These are phyloP conservation scores for Aurelia sp. DNA, from an alignment of 30 jellyfish, hydroid and myxozoan genomes.

Conservation along the genomic window DNA sequence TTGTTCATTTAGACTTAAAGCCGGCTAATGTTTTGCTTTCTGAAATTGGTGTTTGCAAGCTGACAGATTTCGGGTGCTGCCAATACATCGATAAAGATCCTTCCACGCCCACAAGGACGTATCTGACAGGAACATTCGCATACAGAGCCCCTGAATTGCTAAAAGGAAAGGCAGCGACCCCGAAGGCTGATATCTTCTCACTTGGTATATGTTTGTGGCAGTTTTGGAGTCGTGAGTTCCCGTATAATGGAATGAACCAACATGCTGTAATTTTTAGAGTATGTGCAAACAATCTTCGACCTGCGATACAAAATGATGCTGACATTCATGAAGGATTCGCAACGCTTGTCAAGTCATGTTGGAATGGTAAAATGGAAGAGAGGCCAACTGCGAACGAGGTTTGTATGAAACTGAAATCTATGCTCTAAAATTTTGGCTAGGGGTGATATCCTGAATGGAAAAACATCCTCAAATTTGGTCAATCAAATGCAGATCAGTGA, in stretches of 20 bases:
- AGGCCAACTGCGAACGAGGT: slow-evolving; percentile 70
- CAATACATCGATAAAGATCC: slow-evolving; percentile 72
- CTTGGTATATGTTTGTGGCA: slow-evolving; percentile 92
- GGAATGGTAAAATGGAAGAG: slow-evolving; percentile 78
- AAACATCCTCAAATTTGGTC: no score
- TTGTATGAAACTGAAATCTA: slow-evolving; percentile 29
- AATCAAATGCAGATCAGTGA: no score
- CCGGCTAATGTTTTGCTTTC: slow-evolving; percentile 91
- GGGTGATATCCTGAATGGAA: no score
- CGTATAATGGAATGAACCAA: slow-evolving; percentile 88
- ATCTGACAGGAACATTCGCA: slow-evolving; percentile 90
- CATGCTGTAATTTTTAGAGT: slow-evolving; percentile 90
- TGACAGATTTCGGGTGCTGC: slow-evolving; percentile 92
- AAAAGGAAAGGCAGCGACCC: slow-evolving; percentile 70
- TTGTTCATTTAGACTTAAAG: slow-evolving; percentile 83
- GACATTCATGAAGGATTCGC: slow-evolving; percentile 36
- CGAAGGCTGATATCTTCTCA: slow-evolving; percentile 83
- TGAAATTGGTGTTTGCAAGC: slow-evolving; percentile 68
- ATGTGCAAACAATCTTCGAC: slow-evolving; percentile 75
- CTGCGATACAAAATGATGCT: slow-evolving; percentile 35
- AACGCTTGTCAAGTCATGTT: slow-evolving; percentile 65
- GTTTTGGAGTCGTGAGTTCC: slow-evolving; percentile 88
- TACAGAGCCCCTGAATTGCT: slow-evolving; percentile 94
- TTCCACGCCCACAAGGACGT: slow-evolving; percentile 49
- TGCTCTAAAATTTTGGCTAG: slow-evolving; percentile 11